phyloP scores from a whole-genome alignment of 64 coral and sea anemone species.

The Platygyra sinensis region DNA sequence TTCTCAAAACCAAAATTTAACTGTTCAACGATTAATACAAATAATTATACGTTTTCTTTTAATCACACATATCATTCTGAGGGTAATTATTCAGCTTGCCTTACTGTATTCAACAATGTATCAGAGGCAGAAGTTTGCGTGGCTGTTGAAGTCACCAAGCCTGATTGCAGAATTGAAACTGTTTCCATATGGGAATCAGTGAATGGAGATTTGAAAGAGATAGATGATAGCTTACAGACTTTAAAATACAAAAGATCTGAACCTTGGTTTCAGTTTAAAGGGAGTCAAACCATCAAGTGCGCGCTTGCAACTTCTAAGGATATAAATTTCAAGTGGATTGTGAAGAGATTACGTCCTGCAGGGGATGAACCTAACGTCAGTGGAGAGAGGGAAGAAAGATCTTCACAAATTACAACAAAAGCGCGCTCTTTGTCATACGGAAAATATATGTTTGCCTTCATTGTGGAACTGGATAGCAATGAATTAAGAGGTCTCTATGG shows the following conservation, averaged over 20 bases:
- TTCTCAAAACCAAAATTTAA: neutral
- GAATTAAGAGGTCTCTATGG: conserved; percentile 44
- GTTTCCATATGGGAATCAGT: conserved; percentile 12
- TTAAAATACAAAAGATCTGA: conserved; percentile 12
- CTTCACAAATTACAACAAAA: neutral
- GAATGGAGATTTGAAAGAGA: neutral
- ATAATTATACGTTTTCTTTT: neutral
- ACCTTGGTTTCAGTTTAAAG: neutral
- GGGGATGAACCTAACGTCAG: neutral
- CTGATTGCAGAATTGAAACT: conserved; percentile 6
- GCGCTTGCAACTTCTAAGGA: neutral
- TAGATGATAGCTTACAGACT: neutral
- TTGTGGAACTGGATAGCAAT: conserved; percentile 5
- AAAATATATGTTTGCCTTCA: conserved; percentile 9
- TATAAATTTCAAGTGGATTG: neutral
- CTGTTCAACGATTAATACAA: neutral
- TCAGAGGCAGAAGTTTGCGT: neutral
- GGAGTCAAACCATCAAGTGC: neutral
- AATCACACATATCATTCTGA: neutral
- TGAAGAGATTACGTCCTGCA: neutral
- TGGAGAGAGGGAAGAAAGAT: neutral
- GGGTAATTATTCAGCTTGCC: conserved; percentile 22
- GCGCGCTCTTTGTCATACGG: conserved; percentile 40
- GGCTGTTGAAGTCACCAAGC: conserved; percentile 9
- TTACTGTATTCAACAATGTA: conserved; percentile 24